Evolutionary conservation across 2,888 invertebrate genomes (phyloP).

Genomic region (Ephialtes manifestator): DNA sequence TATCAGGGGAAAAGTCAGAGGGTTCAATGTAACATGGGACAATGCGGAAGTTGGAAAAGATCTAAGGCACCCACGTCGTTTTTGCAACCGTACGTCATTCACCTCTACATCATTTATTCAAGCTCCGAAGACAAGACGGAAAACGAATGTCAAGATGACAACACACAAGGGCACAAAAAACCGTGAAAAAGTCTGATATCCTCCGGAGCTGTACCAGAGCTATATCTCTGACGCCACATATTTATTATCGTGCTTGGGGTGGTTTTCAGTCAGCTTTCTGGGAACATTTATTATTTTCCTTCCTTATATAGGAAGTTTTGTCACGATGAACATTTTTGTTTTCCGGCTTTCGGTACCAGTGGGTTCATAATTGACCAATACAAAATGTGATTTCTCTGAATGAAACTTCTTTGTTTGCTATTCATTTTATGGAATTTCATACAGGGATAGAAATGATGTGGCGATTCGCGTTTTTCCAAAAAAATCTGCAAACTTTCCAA

Average conservation of each 20-base stretch:
- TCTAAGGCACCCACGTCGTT: background rate
- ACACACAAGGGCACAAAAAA: slow-evolving; percentile 17
- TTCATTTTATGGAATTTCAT: too few species aligned
- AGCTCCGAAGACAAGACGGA: slow-evolving; percentile 28
- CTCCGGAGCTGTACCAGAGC: background rate
- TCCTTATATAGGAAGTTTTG: background rate
- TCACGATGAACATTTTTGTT: too few species aligned
- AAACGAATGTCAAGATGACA: slow-evolving; percentile 25
- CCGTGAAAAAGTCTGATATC: background rate
- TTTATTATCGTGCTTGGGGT: slow-evolving; percentile 8
- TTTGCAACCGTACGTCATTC: slow-evolving; percentile 30
- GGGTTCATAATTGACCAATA: too few species aligned
- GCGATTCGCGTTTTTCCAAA: too few species aligned
- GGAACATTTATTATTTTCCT: background rate
- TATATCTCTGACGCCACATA: slow-evolving; percentile 7
- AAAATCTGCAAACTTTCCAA: too few species aligned
- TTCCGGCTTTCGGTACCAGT: too few species aligned
- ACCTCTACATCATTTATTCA: slow-evolving; percentile 49
- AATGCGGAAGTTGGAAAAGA: slow-evolving; percentile 19
- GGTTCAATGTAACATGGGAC: background rate
- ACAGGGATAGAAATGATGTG: too few species aligned
- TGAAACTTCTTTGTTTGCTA: too few species aligned
- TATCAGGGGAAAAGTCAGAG: background rate
- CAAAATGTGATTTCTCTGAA: too few species aligned
- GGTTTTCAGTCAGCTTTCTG: background rate